Percentiles rank a stretch among this genome's conserved stretches.
These are phyloP conservation scores for Cecropterus lyciades DNA, from an alignment of 1,140 invertebrate genomes.

Conservation along the genomic window DNA sequence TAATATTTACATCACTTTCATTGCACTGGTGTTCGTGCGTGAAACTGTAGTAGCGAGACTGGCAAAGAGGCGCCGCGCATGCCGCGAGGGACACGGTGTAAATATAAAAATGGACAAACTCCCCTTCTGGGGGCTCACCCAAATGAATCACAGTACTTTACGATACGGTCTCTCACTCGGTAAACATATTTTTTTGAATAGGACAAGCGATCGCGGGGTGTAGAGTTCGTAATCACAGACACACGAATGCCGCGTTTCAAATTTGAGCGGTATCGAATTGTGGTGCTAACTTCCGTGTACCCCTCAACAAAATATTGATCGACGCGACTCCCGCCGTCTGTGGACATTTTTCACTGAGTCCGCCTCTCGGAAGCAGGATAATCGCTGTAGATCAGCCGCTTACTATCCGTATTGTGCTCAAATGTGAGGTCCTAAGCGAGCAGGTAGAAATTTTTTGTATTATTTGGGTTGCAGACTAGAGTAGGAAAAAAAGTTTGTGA, in stretches of 20 bases:
- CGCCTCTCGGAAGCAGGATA: constrained; percentile 62
- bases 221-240: constrained; percentile 39
- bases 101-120: constrained; percentile 84
- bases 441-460: constrained; percentile 80
- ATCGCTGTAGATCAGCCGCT: constrained; percentile 71
- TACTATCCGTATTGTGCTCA: constrained; percentile 64
- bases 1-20: constrained; percentile 80
- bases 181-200: constrained; percentile 51
- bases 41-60: constrained; percentile 79
- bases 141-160: constrained; percentile 77
- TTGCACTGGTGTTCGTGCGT: constrained; percentile 80
- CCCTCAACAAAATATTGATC: constrained; percentile 81
- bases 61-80: constrained; percentile 79
- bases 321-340: constrained; percentile 66
- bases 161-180: constrained; percentile 51
- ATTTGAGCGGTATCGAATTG: constrained; percentile 69
- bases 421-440: constrained; percentile 62
- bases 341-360: constrained; percentile 72
- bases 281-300: constrained; percentile 71
- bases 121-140: constrained; percentile 80
- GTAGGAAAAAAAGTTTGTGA: constrained; percentile 52
- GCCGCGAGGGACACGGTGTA: constrained; percentile 80
- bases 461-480: constrained; percentile 62
- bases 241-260: constrained; percentile 52
- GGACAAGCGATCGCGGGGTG: constrained; percentile 32